These are phyloP conservation scores for Drosophila putrida DNA, from an alignment of 2,888 invertebrate genomes.

Conservation along the genomic window DNA sequence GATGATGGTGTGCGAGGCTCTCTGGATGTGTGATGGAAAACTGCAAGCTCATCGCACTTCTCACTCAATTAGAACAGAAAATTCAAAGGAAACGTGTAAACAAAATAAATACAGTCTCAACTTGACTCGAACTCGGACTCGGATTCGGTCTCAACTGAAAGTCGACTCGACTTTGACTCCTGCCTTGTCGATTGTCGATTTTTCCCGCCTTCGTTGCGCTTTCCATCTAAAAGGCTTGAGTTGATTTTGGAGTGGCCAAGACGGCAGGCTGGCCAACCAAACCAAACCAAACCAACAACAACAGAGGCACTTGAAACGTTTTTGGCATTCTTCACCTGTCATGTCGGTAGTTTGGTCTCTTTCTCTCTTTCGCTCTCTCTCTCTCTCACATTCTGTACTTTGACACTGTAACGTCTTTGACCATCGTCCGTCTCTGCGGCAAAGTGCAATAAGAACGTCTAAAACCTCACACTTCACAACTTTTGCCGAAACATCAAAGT, in stretches of 20 bases:
- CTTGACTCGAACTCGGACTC: slow-evolving; percentile 16
- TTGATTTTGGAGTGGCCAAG: slow-evolving; percentile 72
- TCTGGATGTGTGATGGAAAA: slow-evolving; percentile 63
- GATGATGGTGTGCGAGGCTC: slow-evolving; percentile 26
- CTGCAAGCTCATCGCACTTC: slow-evolving; percentile 75
- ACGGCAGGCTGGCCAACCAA: slow-evolving; percentile 43
- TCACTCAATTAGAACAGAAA: slow-evolving; percentile 82
- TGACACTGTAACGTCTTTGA: slow-evolving; percentile 28
- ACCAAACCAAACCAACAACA: slow-evolving; percentile 37
- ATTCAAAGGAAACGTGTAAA: slow-evolving; percentile 78
- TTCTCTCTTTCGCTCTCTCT: slow-evolving; percentile 1
- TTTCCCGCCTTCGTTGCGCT: slow-evolving; percentile 51
- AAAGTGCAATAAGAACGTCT: slow-evolving; percentile 80
- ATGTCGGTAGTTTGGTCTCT: slow-evolving; percentile 60
- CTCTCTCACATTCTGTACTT: slow-evolving; percentile 12
- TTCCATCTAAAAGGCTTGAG: slow-evolving; percentile 78
- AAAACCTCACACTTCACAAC: slow-evolving; percentile 82
- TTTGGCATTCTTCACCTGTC: slow-evolving; percentile 81
- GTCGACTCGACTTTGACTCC: slow-evolving; percentile 34
- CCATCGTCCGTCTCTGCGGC: slow-evolving; percentile 28
- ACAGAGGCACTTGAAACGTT: slow-evolving; percentile 71
- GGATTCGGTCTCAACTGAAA: not conserved
- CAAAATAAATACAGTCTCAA: slow-evolving; percentile 70
- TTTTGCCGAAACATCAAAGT: slow-evolving; percentile 82
- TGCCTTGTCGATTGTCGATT: slow-evolving; percentile 75